A percentile compares a stretch with the other conserved stretches of the same genome.
Conservation (phyloP, 1,140 invertebrate species). For the Teleogryllus occipitalis region DNA sequence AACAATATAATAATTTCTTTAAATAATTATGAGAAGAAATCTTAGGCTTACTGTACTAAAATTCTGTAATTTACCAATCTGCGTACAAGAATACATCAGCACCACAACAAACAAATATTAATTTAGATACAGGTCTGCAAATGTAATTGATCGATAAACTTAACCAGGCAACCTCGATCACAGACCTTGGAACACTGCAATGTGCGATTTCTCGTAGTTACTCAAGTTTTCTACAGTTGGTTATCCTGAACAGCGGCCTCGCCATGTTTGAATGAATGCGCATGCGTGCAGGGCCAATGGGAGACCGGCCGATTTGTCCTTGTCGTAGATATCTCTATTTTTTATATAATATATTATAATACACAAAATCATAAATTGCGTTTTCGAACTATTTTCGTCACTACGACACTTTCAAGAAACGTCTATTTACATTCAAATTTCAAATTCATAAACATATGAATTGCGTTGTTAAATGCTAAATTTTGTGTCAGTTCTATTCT, state of each 20-base stretch:
- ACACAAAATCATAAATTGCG: no score
- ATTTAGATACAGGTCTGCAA: conserved; percentile 17
- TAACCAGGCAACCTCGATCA: conserved; percentile 9
- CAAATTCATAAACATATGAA: no score
- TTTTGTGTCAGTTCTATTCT: no score
- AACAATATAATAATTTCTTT: conserved; percentile 19
- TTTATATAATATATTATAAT: no score
- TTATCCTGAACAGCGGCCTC: background rate
- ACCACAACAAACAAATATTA: conserved; percentile 19
- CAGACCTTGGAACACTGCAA: background rate
- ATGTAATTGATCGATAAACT: conserved; percentile 18
- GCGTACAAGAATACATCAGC: conserved; percentile 16
- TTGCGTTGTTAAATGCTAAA: no score
- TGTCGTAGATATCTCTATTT: no score
- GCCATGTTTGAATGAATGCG: background rate
- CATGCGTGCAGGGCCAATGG: background rate
- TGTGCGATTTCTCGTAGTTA: background rate
- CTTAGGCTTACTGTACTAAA: background rate
- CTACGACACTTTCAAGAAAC: no score
- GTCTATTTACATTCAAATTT: no score
- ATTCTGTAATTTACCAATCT: conserved; percentile 8
- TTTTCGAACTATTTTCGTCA: no score
- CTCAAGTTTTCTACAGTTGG: background rate
- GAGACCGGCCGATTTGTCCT: background rate
- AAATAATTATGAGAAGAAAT: background rate